Evolutionary conservation across 2,888 invertebrate species (phyloP), one percentile per base, ranked within the genome.

Genomic region (Cosmia pyralina): DNA sequence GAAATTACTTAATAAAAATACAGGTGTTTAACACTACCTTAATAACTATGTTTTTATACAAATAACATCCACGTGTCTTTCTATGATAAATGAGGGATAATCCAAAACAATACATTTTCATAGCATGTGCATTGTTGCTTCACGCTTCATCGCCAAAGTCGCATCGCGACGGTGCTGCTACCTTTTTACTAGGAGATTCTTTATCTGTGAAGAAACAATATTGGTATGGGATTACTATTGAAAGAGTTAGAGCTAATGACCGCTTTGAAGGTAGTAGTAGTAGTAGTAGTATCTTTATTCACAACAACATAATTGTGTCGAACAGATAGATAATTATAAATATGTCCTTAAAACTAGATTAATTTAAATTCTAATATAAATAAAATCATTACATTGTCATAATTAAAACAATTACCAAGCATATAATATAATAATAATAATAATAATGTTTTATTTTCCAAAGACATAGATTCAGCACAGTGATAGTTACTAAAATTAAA

Each of bases 151-250:
- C 93, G 11, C 87, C 91, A 13, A 93, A 79, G 65, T 92, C 90
- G 77, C 93, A 94, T 55, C 94, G 90, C 38, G 91, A 89, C 11
- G 94, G 93, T 10, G 89, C 72, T 22, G 88, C 88, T 52, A 53
- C 22, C 70, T 88, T 87, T 83, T 90, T 92, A 65, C 66, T 85
- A 38, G 90, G 89, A 90, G 92, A 89, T 90, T 93, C 92, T 87
- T 92, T 93, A 69, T 88, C 91, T 92, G 90, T 63, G 70, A 52
- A 83, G 46, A 63, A 52, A 64, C 52, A 64, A 3, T 10, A 38
- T 6, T 50, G 15, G 0, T 38, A n/a, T 10, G 6, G 64, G 4
- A 64, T 64, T 64, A 67, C 41, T 52, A 41, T 53, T 10, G 4
- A 46, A 34, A 46, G 6, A 46, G 8, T 1, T 13, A n/a, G 15